Percentiles rank a stretch among this genome's conserved stretches.
phyloP scores from a whole-genome alignment of 2,113 vertebrate genomes.

The Podocnemis expansa region DNA sequence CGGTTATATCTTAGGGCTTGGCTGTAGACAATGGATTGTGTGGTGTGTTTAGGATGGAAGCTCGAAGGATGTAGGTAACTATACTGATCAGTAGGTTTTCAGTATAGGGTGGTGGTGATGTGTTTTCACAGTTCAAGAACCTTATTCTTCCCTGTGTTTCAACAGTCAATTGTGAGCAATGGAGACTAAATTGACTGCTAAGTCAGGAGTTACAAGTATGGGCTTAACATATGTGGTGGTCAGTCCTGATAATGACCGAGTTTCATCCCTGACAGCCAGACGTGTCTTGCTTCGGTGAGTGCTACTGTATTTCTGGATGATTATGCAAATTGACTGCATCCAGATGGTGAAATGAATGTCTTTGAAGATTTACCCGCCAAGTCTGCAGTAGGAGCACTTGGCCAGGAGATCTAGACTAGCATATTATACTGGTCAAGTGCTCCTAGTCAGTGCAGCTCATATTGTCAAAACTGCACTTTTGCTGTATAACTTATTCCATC shows the following conservation, averaged over 20 bases:
- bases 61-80: too few species aligned
- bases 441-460: too few species aligned
- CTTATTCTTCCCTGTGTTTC: not conserved
- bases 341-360: not conserved
- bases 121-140: not conserved
- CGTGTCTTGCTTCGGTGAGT: not conserved
- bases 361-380: not conserved
- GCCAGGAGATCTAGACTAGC: too few species aligned
- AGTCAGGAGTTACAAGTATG: constrained; percentile 52
- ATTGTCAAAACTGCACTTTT: too few species aligned
- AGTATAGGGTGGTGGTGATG: too few species aligned
- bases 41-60: too few species aligned
- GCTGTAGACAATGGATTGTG: too few species aligned
- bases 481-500: too few species aligned
- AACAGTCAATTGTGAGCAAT: too few species aligned
- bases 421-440: too few species aligned
- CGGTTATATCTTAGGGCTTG: too few species aligned
- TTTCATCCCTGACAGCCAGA: not conserved
- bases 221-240: constrained; percentile 5
- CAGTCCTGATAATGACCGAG: constrained; percentile 26
- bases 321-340: not conserved
- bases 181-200: constrained; percentile 42
- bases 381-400: not conserved
- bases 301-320: not conserved
- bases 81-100: too few species aligned